Conservation (phyloP, 2,113 vertebrate species). For the Gambusia affinis region DNA sequence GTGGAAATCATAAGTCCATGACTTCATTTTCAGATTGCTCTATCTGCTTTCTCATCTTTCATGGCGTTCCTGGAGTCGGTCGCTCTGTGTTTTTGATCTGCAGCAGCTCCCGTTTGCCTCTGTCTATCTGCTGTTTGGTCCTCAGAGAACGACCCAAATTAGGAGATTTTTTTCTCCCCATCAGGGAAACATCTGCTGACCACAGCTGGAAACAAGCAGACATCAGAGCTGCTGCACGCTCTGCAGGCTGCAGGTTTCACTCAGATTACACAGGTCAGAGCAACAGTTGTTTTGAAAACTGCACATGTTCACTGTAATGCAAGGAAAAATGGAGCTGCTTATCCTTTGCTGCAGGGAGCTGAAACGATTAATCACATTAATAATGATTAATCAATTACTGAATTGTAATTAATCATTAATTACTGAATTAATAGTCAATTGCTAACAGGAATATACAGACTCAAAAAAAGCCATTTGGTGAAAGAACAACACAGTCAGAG, state of each 20-base stretch:
- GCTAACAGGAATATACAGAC: no score
- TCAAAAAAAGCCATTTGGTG: no score
- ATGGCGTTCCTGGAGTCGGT: neutral
- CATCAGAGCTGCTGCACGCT: neutral
- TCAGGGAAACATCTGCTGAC: neutral
- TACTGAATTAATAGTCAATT: no score
- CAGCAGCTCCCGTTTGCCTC: neutral
- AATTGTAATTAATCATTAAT: no score
- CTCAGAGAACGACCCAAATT: neutral
- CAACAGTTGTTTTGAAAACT: neutral
- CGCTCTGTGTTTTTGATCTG: neutral
- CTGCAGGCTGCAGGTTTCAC: neutral
- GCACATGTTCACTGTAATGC: neutral
- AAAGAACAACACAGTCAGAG: no score
- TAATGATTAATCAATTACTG: no score
- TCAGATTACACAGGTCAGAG: neutral
- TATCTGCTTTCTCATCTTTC: neutral
- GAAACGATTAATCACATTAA: no score
- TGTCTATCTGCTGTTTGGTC: neutral
- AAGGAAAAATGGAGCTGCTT: neutral
- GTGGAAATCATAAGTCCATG: constrained; percentile 28
- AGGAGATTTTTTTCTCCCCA: neutral
- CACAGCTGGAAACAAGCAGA: neutral
- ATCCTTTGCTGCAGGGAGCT: no score
- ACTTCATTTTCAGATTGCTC: constrained; percentile 19